phyloP scores from a whole-genome alignment of 2,797 vertebrate species.

The Sylvilagus floridanus region DNA sequence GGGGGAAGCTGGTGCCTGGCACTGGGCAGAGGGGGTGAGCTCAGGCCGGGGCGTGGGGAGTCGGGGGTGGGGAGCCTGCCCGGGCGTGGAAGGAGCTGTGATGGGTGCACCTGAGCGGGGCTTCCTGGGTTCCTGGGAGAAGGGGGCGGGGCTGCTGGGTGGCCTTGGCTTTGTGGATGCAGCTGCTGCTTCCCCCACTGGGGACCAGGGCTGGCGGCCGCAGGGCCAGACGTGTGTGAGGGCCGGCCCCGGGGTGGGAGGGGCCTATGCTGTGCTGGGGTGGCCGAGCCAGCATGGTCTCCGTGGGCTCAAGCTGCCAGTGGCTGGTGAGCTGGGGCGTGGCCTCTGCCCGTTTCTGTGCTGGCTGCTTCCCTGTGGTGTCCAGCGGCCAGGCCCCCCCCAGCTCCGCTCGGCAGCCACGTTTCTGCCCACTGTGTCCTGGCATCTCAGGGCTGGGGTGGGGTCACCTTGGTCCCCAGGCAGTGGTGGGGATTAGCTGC shows the following conservation, averaged over 20 bases:
- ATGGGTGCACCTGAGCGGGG: not conserved
- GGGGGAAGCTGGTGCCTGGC: not conserved
- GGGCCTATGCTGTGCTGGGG: no score
- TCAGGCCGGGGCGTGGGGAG: not conserved
- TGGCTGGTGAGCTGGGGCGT: not conserved
- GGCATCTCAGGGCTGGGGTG: no score
- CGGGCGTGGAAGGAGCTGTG: not conserved
- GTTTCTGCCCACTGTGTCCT: no score
- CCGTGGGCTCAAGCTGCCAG: not conserved
- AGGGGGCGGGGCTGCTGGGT: not conserved
- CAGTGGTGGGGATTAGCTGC: not conserved
- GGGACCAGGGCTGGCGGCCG: not conserved
- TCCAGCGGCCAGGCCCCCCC: not conserved
- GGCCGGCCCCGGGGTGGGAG: no score
- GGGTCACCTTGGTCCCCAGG: not conserved
- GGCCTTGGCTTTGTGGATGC: not conserved
- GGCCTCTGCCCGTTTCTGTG: no score
- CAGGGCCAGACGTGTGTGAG: not conserved
- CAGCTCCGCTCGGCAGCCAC: not conserved
- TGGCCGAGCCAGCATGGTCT: not conserved
- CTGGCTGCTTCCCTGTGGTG: accelerated
- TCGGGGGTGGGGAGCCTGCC: not conserved
- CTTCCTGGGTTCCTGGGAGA: not conserved
- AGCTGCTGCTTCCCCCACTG: not conserved
- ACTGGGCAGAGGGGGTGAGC: no score